Percentiles rank a stretch among this genome's conserved stretches.
Evolutionary conservation across 2,797 vertebrate genomes (phyloP).

Genomic region (Vespertilio murinus): DNA sequence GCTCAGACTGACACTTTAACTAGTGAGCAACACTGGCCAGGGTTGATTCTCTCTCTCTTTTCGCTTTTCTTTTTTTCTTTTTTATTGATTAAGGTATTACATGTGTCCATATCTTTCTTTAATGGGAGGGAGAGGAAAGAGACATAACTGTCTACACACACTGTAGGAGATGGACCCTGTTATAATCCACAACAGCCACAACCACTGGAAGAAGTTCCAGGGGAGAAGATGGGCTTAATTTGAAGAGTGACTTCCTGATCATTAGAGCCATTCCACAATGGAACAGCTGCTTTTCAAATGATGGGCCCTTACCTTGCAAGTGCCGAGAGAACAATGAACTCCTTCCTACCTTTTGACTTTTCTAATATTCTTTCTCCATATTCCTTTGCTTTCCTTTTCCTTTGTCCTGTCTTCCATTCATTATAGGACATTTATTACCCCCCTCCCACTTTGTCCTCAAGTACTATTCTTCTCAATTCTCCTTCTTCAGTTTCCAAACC

Average conservation of each 20-base stretch:
- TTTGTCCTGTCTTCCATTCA: neutral
- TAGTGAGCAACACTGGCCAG: too few species aligned
- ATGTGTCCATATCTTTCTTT: neutral
- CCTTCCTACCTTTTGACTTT: neutral
- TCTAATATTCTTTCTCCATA: neutral
- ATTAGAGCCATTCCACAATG: neutral
- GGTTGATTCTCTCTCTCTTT: too few species aligned
- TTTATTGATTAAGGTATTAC: too few species aligned
- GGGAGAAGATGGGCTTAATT: neutral
- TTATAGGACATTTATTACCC: neutral
- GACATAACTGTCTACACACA: neutral
- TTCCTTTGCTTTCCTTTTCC: conserved; percentile 19
- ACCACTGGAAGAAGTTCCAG: neutral
- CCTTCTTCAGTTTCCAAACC: neutral
- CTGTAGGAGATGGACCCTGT: neutral
- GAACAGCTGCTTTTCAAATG: conserved; percentile 28
- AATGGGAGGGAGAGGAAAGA: neutral
- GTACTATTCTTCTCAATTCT: neutral
- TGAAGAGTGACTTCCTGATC: conserved; percentile 45
- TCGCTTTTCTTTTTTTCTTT: too few species aligned
- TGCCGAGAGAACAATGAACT: neutral
- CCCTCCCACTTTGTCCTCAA: neutral
- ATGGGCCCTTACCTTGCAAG: neutral
- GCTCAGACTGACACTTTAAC: too few species aligned
- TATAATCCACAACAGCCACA: neutral